Base-by-base conservation (phyloP, 2,888 invertebrate species). In the Volucella zonaria region DNA sequence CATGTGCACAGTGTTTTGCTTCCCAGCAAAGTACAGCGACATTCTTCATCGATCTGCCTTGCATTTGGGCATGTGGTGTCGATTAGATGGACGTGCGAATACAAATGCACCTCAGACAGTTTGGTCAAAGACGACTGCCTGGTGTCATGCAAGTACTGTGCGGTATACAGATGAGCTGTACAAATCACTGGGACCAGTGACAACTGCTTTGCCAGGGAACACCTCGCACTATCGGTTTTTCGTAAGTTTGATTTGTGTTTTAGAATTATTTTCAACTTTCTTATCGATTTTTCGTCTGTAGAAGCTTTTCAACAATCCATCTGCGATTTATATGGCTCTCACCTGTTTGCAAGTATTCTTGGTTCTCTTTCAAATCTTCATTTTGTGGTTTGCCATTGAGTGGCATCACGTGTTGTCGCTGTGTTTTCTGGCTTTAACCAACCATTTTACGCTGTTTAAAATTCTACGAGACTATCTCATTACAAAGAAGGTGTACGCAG, bases 361-460 rank as follows among this genome's bases (percentile, higher is more conserved):
- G 38, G 95, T 98, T 59, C 90, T 95, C 0, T 93, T 96, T 59
- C 97, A 98, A 92, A 93, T 99, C 78, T 94, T 95, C 68, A 93
- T 97, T 43, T 92, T 99, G 11, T 93, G 96, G 88, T 94, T 96
- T 87, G 95, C 96, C 14, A 94, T 95, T 49, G 96, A 97, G 88
- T 99, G 99, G 99, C 97, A 98, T 92, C 96, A 97, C 90, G 95
- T 98, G 81, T 91, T 98, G 59, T 96, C 98, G 2, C 93, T 98
- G 88, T 95, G 97, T 6, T 93, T 98, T 80, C 93, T 99, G 59
- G 94, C 98, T 45, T 95, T 98, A 89, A 96, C 96, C 86, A 98
- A 98, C 92, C 98, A 98, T 92, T 96, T 96, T 89, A 96, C 97
- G 0, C 93, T 99, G 56, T 99, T 97, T 91, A 97, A 97, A 92